phyloP scores from a whole-genome alignment of 2,797 vertebrate genomes.

The Gorsachius magnificus region DNA sequence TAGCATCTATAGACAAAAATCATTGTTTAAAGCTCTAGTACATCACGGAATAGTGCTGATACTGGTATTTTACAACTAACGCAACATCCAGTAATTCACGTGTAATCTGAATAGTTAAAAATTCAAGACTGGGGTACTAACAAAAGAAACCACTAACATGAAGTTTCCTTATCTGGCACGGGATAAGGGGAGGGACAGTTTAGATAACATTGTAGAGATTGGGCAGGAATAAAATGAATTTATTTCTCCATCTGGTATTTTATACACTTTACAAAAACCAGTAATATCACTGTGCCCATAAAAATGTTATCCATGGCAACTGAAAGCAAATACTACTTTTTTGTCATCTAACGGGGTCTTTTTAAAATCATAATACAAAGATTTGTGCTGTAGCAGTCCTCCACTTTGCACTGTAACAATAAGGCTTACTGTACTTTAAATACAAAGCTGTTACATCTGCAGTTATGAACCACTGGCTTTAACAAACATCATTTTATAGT shows the following conservation, averaged over 20 bases:
- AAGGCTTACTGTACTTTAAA: constrained; percentile 81
- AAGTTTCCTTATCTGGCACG: constrained; percentile 20
- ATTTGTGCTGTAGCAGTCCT: constrained; percentile 82
- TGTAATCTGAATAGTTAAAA: constrained; percentile 54
- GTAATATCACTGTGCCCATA: constrained; percentile 75
- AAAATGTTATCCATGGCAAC: constrained; percentile 77
- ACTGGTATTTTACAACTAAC: constrained; percentile 52
- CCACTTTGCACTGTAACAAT: constrained; percentile 80
- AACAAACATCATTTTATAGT: constrained; percentile 89
- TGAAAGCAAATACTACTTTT: constrained; percentile 78
- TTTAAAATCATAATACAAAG: constrained; percentile 83
- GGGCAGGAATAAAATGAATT: constrained; percentile 71
- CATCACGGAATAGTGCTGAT: constrained; percentile 37
- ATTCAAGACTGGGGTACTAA: constrained; percentile 47
- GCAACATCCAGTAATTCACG: constrained; percentile 47
- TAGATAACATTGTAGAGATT: constrained; percentile 69
- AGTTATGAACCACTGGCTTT: constrained; percentile 86
- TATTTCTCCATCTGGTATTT: constrained; percentile 70
- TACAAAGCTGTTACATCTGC: constrained; percentile 72
- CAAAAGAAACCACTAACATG: constrained; percentile 59
- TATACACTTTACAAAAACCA: constrained; percentile 77
- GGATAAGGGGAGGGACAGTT: constrained; percentile 32
- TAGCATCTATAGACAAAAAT: constrained; percentile 36
- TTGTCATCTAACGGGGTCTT: constrained; percentile 78
- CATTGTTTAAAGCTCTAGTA: constrained; percentile 41